phyloP scores from a whole-genome alignment of 2,888 invertebrate species.

The Scaptomyza caliginosa region DNA sequence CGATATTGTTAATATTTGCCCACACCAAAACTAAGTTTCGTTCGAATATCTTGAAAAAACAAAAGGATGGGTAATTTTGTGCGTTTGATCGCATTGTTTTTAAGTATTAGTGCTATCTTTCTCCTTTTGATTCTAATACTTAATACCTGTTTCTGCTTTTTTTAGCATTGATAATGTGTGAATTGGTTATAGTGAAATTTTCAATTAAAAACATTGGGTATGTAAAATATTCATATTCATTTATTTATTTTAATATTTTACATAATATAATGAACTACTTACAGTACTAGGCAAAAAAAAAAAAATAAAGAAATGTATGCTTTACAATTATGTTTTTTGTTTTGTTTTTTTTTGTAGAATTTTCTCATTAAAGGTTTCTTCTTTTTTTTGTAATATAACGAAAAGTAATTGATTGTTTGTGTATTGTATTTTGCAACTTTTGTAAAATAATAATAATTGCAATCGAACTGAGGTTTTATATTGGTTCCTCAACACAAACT shows the following conservation, averaged over 20 bases:
- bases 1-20: too few species aligned
- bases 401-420: slow-evolving; percentile 32
- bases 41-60: too few species aligned
- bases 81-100: too few species aligned
- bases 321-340: slow-evolving; percentile 37
- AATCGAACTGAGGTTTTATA: slow-evolving; percentile 39
- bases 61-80: too few species aligned
- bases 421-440: slow-evolving; percentile 35
- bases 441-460: slow-evolving; percentile 52
- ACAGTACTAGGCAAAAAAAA: slow-evolving; percentile 68
- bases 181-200: too few species aligned
- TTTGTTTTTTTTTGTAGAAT: slow-evolving; percentile 25
- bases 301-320: slow-evolving; percentile 39
- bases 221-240: slow-evolving; percentile 67
- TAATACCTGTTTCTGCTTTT: too few species aligned
- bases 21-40: too few species aligned
- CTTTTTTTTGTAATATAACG: slow-evolving; percentile 53
- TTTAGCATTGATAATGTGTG: too few species aligned
- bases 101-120: too few species aligned
- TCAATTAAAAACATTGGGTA: neutral
- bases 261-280: slow-evolving; percentile 78
- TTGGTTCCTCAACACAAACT: slow-evolving; percentile 34
- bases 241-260: slow-evolving; percentile 75
- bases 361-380: slow-evolving; percentile 27
- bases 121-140: too few species aligned